Base-by-base conservation (phyloP, 2,888 invertebrate species). In the Gastrophysa polygoni region DNA sequence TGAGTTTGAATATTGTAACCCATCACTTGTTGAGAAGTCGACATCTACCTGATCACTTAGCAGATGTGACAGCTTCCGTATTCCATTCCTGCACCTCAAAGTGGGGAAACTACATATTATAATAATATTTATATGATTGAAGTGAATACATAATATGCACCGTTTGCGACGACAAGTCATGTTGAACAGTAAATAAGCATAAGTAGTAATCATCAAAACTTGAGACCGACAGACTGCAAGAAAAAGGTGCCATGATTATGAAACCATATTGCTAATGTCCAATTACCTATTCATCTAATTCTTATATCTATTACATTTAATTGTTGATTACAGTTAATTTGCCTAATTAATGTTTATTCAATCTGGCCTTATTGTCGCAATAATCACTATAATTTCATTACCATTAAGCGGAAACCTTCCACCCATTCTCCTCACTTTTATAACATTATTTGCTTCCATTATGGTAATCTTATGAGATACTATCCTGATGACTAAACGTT, bases 1-100 rank as follows among this genome's bases (percentile, higher is more conserved):
- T 77, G 71, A 76, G 78, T 80, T 79, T 79, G 79, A 79, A 77
- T 73, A 74, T 77, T 77, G 57, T 70, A 70, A 70, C 32, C n/a
- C n/a, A n/a, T n/a, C n/a, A n/a, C n/a, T n/a, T n/a, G n/a, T n/a
- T n/a, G n/a, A n/a, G n/a, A n/a, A n/a, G n/a, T n/a, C n/a, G n/a
- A n/a, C n/a, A n/a, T n/a, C n/a, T n/a, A n/a, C n/a, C n/a, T n/a
- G n/a, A n/a, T n/a, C n/a, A n/a, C n/a, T n/a, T n/a, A n/a, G n/a
- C n/a, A n/a, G n/a, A n/a, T n/a, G n/a, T n/a, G 68, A 67, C 38
- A 38, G 38, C n/a, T 38, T n/a, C 38, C 6, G 38, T 14, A 14
- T 38, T n/a, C n/a, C n/a, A n/a, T n/a, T n/a, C n/a, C n/a, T n/a
- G n/a, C n/a, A n/a, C n/a, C n/a, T n/a, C n/a, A n/a, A n/a, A n/a